A percentile compares a stretch with the other conserved stretches of the same genome.
phyloP scores from a whole-genome alignment of 2,888 invertebrate genomes.

The Tetragonisca angustula region DNA sequence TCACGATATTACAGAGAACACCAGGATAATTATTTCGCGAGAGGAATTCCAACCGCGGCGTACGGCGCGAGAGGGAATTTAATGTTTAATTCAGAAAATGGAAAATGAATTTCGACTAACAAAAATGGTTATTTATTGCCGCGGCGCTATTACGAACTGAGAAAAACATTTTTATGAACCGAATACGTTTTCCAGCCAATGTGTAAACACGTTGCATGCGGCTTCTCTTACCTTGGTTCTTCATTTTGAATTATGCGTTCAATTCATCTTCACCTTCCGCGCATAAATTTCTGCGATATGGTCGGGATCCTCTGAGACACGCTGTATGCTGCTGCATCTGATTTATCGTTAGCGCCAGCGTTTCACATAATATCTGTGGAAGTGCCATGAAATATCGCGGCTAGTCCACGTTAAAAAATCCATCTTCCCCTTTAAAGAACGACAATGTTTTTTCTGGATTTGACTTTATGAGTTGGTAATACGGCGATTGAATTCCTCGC shows the following conservation, averaged over 20 bases:
- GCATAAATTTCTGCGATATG: slow-evolving; percentile 61
- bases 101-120: not conserved
- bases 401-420: slow-evolving; percentile 26
- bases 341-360: slow-evolving; percentile 64
- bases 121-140: slow-evolving; percentile 2
- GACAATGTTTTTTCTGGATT: slow-evolving; percentile 7
- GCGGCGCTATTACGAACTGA: not conserved
- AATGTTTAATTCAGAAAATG: not conserved
- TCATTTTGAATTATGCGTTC: slow-evolving; percentile 69
- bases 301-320: slow-evolving; percentile 26
- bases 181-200: slow-evolving; percentile 42
- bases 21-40: slow-evolving; percentile 2
- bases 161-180: slow-evolving; percentile 17
- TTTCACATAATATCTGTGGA: slow-evolving; percentile 66
- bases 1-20: not conserved
- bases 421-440: not conserved
- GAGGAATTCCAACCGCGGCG: not conserved
- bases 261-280: slow-evolving; percentile 59
- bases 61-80: not conserved
- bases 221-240: slow-evolving; percentile 46
- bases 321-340: slow-evolving; percentile 58
- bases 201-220: slow-evolving; percentile 51
- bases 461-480: not conserved
- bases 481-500: not conserved
- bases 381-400: slow-evolving; percentile 63